phyloP scores from a whole-genome alignment of 2,888 invertebrate genomes.

The Pristionchus entomophagus region DNA sequence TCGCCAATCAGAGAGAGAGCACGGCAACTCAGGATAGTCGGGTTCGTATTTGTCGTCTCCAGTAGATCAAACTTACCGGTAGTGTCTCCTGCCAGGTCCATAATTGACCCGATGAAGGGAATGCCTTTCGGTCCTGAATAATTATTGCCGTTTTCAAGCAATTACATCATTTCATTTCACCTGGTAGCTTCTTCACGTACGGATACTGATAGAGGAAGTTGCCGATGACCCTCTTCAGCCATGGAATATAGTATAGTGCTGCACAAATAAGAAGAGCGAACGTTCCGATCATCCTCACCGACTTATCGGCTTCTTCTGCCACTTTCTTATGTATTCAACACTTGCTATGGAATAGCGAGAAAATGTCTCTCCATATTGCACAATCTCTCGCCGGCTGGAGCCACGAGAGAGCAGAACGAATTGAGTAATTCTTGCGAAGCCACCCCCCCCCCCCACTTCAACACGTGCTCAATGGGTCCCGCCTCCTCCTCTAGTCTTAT shows the following conservation, averaged over 20 bases:
- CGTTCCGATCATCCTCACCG: background rate
- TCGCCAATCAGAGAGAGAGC: background rate
- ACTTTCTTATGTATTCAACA: background rate
- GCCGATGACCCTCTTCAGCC: slow-evolving; percentile 8
- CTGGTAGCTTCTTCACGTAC: slow-evolving; percentile 7
- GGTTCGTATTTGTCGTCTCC: no score
- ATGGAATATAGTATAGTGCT: slow-evolving; percentile 16
- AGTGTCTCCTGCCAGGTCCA: slow-evolving; percentile 31
- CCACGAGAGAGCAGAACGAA: no score
- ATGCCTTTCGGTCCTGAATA: slow-evolving; percentile 6
- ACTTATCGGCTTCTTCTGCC: no score
- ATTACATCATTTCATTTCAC: background rate
- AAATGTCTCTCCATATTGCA: background rate
- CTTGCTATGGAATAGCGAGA: background rate
- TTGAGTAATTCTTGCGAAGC: background rate
- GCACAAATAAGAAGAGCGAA: background rate
- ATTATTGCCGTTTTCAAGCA: no score
- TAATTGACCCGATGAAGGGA: slow-evolving; percentile 19
- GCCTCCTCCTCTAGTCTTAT: background rate
- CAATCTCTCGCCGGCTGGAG: no score
- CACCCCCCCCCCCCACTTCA: background rate
- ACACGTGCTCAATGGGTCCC: background rate
- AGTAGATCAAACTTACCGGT: background rate
- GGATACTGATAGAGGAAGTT: slow-evolving; percentile 13
- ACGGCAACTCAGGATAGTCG: no score